Conservation (phyloP, 2,888 invertebrate species). For the Boloria euphrosyne region DNA sequence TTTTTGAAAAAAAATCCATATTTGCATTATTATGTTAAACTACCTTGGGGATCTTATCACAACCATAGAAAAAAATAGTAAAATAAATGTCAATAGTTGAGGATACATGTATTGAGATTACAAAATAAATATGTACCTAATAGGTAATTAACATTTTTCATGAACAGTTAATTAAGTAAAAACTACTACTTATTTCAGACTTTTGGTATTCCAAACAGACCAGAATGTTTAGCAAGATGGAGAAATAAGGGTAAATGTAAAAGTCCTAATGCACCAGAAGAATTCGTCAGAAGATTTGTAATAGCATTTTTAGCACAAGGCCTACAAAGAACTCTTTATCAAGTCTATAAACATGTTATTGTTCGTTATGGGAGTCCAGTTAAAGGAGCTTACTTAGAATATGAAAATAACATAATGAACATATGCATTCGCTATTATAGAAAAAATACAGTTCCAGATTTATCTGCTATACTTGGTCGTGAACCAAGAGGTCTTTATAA, state of each 20-base stretch:
- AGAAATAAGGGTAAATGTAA: slow-evolving; percentile 53
- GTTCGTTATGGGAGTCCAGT: slow-evolving; percentile 48
- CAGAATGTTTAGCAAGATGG: slow-evolving; percentile 62
- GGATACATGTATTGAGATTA: too few species aligned
- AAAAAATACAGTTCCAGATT: slow-evolving; percentile 49
- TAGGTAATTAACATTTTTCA: too few species aligned
- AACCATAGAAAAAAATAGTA: too few species aligned
- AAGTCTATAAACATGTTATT: slow-evolving; percentile 60
- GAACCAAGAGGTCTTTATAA: slow-evolving; percentile 62
- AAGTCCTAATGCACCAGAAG: slow-evolving; percentile 50
- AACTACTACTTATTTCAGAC: slow-evolving; percentile 46
- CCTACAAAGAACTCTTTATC: slow-evolving; percentile 59
- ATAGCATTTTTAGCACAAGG: slow-evolving; percentile 62
- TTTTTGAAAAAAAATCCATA: too few species aligned
- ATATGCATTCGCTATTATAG: slow-evolving; percentile 59
- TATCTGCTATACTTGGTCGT: slow-evolving; percentile 56
- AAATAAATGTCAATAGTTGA: too few species aligned
- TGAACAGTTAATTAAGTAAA: too few species aligned
- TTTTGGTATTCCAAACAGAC: slow-evolving; percentile 61
- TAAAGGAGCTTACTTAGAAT: slow-evolving; percentile 53
- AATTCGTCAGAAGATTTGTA: slow-evolving; percentile 57
- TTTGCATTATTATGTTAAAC: too few species aligned
- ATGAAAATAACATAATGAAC: slow-evolving; percentile 65
- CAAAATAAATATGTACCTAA: too few species aligned
- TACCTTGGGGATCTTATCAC: too few species aligned